Evolutionary conservation across 2,888 invertebrate species (phyloP).

Genomic region (Orthosia gracilis): DNA sequence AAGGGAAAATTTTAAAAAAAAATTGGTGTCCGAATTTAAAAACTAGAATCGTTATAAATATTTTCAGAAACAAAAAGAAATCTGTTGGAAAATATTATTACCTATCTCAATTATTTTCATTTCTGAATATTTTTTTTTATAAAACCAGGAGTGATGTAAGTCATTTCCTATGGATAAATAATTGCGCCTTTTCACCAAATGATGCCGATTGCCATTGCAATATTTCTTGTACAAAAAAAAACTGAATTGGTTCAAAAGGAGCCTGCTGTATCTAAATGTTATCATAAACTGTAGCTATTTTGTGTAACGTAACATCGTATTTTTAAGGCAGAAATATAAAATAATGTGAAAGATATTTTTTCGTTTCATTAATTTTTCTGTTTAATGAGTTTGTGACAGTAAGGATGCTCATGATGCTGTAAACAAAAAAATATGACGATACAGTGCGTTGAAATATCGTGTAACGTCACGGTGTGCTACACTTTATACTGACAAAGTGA

Average conservation of each 20-base stretch:
- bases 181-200: slow-evolving; percentile 9
- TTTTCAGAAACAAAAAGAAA: too few relatives aligned
- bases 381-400: too few relatives aligned
- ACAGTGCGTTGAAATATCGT: too few relatives aligned
- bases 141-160: neutral
- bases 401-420: too few relatives aligned
- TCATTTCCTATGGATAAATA: neutral
- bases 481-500: too few relatives aligned
- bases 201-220: slow-evolving; percentile 67
- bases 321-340: slow-evolving; percentile 72
- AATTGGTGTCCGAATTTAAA: too few relatives aligned
- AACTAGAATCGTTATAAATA: too few relatives aligned
- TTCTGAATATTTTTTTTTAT: neutral
- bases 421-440: too few relatives aligned
- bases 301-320: slow-evolving; percentile 84
- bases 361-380: slow-evolving; percentile 44
- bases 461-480: too few relatives aligned
- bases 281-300: slow-evolving; percentile 82
- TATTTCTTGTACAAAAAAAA: slow-evolving; percentile 68
- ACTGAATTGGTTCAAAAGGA: slow-evolving; percentile 50
- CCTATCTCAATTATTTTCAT: too few relatives aligned
- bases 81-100: too few relatives aligned
- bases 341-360: slow-evolving; percentile 52
- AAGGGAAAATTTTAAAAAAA: too few relatives aligned
- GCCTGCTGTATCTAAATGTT: slow-evolving; percentile 77